Evolutionary conservation across 2,888 invertebrate genomes (phyloP).

Genomic region (Melanchra persicariae): DNA sequence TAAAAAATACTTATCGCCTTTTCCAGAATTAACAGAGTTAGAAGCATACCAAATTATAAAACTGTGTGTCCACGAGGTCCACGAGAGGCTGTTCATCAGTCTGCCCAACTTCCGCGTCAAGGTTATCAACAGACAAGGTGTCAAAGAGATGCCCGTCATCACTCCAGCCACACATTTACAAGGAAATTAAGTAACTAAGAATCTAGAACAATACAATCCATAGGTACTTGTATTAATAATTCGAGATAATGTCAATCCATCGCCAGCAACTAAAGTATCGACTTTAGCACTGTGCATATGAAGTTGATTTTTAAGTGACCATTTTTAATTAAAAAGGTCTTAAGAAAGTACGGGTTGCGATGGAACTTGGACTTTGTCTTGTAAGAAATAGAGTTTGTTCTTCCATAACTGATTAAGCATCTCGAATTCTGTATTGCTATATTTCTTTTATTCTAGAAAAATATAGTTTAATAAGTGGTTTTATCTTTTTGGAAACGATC

Average conservation of each 20-base stretch:
- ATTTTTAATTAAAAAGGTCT: not conserved
- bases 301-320: not conserved
- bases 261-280: not conserved
- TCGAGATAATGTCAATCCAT: not conserved
- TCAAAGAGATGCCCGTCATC: constrained; percentile 93
- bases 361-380: not conserved
- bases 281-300: not conserved
- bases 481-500: not conserved
- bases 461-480: not conserved
- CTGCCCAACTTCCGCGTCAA: constrained; percentile 97
- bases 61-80: constrained; percentile 96
- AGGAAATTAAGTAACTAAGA: not conserved
- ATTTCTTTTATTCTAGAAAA: not conserved
- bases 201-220: not conserved
- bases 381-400: not conserved
- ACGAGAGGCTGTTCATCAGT: constrained; percentile 96
- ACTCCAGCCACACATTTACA: constrained; percentile 70
- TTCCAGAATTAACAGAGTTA: constrained; percentile 92
- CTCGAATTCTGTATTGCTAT: not conserved
- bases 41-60: constrained; percentile 96
- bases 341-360: not conserved
- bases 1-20: no score
- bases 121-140: constrained; percentile 95
- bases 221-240: no score
- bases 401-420: not conserved